Percentiles rank a stretch among this genome's conserved stretches.
phyloP scores from a whole-genome alignment of 2,113 vertebrate genomes.

The Anhinga rufa region DNA sequence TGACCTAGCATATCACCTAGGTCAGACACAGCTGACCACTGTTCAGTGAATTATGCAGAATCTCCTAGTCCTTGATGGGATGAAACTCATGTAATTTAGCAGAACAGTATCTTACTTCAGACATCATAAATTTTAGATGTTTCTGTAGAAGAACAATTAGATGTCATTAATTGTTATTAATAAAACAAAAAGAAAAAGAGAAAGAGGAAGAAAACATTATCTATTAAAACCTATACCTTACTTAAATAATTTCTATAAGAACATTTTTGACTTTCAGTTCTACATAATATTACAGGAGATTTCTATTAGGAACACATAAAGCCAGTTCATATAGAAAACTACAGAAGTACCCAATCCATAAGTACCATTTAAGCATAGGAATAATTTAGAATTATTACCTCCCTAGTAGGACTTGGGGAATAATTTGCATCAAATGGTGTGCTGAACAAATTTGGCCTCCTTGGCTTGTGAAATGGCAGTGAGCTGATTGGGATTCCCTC shows the following conservation, averaged over 20 bases:
- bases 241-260: background rate
- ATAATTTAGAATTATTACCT: background rate
- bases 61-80: background rate
- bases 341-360: background rate
- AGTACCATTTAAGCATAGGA: background rate
- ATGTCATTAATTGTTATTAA: background rate
- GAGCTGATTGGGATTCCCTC: background rate
- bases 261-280: background rate
- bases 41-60: background rate
- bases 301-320: background rate
- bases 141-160: background rate
- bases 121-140: background rate
- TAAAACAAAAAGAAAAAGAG: background rate
- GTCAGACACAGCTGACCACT: background rate
- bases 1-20: background rate
- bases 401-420: background rate
- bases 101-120: background rate
- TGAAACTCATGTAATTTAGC: background rate
- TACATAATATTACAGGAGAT: background rate
- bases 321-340: background rate
- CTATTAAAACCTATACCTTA: background rate
- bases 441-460: background rate
- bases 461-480: background rate
- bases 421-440: background rate
- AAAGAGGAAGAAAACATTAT: background rate